Evolutionary conservation across 1,140 invertebrate species (phyloP), one percentile per base, ranked within the genome.

Genomic region (Pristionchus pacificus): DNA sequence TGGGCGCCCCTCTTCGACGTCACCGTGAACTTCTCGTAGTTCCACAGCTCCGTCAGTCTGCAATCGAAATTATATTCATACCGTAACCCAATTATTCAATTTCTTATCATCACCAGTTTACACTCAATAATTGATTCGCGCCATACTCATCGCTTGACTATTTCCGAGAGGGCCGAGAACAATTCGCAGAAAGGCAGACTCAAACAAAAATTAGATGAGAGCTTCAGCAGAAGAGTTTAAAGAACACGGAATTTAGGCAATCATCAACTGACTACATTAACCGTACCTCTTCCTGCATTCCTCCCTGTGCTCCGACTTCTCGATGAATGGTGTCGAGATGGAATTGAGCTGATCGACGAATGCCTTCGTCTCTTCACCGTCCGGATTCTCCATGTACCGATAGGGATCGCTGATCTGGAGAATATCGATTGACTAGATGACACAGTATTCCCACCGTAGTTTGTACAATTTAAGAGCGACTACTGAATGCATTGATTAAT

Each of bases 341-440:
- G 89, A 88, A 88, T 98, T 98, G 85, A 98, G 91, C 14, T 89
- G 89, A 70, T 94, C 90, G 33, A 98, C 91, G 88, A 93, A 98
- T 58, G 88, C 86, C 85, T 93, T 91, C 0, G 94, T 97, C 86
- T 97, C 93, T 74, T 90, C 88, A 0, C 90, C 88, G 83, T 98
- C 92, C 0, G 95, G 93, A 86, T 98, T 91, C 86, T 98, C 96
- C 28, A 98, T 84, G 93, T 93, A 98, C 60, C 94, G 89, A 84
- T 98, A 98, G 0, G 93, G 92, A 87, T 98, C 95, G 74, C 84
- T 70, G 71, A 97, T 88, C 92, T 95, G 68, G 69, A 77, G 85
- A 19, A 49, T 10, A 49, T 49, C 38, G 19, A 10, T 49, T 49
- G 6, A 19, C 6, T 49, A 49, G 19, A 49, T 49, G 38, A 49